Evolutionary conservation across 2,113 vertebrate species (phyloP).

Genomic region (Amazona guildingii): DNA sequence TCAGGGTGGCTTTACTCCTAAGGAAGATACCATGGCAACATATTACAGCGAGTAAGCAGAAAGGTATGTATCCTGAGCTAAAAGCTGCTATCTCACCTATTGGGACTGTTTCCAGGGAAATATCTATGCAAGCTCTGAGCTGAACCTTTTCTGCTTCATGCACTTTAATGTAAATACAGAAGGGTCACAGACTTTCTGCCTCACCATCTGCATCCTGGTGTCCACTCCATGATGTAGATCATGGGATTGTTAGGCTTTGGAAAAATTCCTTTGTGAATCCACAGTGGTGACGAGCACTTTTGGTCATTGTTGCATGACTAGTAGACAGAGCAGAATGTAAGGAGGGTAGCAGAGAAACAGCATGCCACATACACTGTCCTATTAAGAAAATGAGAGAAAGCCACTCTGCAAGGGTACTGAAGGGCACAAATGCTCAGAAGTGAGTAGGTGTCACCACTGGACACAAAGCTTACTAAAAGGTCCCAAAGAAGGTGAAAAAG

Average conservation of each 20-base stretch:
- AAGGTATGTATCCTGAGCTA: neutral
- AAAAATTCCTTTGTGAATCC: neutral
- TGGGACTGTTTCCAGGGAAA: neutral
- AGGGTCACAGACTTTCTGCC: neutral
- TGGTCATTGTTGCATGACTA: neutral
- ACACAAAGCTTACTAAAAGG: rapidly evolving
- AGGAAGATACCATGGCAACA: neutral
- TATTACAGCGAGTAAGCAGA: neutral
- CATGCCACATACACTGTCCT: no score
- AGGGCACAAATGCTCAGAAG: neutral
- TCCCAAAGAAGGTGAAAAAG: neutral
- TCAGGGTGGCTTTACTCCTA: neutral
- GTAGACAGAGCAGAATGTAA: neutral
- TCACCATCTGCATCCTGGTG: neutral
- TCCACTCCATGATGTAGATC: neutral
- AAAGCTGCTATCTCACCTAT: neutral
- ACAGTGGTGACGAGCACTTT: neutral
- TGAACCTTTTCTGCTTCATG: neutral
- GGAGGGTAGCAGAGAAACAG: neutral
- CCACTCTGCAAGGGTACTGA: neutral
- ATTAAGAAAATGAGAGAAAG: neutral
- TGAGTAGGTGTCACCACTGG: neutral
- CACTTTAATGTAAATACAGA: neutral
- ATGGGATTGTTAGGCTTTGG: neutral
- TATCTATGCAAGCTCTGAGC: neutral